Base-by-base conservation (phyloP, 2,888 invertebrate species). In the Pharmacophagus antenor region DNA sequence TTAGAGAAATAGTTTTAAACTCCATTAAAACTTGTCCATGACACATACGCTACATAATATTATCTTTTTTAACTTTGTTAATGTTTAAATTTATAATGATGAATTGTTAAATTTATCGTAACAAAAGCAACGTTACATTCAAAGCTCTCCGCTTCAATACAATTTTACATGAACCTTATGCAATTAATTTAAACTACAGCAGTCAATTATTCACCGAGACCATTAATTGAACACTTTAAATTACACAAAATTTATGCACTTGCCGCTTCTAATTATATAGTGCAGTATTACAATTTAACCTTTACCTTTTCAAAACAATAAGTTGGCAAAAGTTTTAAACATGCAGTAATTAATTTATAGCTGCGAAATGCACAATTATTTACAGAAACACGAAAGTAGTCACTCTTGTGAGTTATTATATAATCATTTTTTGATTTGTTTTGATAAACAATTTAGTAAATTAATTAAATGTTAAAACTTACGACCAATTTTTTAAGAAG, bases 211-310 rank as follows among this genome's bases (percentile, higher is more conserved):
- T 44, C 18, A 47, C 12, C 47, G 18, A 10, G 20, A 10, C 47
- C 22, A 47, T 47, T 47, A 47, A 47, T 47, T 47, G 22, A 20
- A 47, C 20, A 47, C 47, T 20, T 44, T 44, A 44, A 44, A 44
- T 44, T 44, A 44, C 17, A 44, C 18, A 8, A 22, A 47, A 47
- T 47, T 47, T 47, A 47, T 47, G 47, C 47, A 47, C 22, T 47
- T 37, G 37, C 37, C 15, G 37, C 37, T 1, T 5, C n/a, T 37
- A n/a, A 37, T 37, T 37, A 15, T 37, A 37, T 37, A 37, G 37
- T 37, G n/a, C 37, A 4, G 37, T 37, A 37, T 37, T 37, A 5
- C 37, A 37, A 37, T 37, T 37, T 37, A 37, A n/a, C n/a, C 37
- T n/a, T 37, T 37, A 37, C 1, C 3, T 37, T 37, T 37, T 37